phyloP scores from a whole-genome alignment of 2,113 vertebrate genomes.

The Dipodomys stephensi region DNA sequence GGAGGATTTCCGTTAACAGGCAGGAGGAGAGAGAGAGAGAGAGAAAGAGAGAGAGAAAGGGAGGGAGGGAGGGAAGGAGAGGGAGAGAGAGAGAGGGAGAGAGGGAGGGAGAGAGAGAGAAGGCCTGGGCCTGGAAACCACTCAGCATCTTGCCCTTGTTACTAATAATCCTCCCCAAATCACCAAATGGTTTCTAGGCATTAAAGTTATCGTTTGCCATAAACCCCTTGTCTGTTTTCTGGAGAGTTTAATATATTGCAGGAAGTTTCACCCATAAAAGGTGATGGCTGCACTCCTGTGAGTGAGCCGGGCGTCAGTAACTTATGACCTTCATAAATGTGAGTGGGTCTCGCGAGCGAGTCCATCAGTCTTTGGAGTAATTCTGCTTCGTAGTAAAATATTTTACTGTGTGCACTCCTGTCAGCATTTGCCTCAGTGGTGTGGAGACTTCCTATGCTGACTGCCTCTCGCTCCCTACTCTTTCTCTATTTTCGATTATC shows the following conservation, averaged over 20 bases:
- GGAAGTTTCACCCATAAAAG: conserved; percentile 87
- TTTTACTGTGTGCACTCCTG: conserved; percentile 73
- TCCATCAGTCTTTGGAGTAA: conserved; percentile 87
- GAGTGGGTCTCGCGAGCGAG: conserved; percentile 85
- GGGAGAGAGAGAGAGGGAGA: too few species aligned
- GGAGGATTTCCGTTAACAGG: rapidly evolving
- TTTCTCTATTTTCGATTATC: not conserved
- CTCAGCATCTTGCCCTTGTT: conserved; percentile 64
- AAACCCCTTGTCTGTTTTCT: conserved; percentile 82
- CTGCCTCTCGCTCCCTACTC: not conserved
- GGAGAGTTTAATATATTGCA: conserved; percentile 86
- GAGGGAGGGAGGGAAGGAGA: too few species aligned
- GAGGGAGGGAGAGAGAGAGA: too few species aligned
- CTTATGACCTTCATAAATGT: conserved; percentile 87
- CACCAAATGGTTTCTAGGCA: conserved; percentile 79
- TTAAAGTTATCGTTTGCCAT: conserved; percentile 84
- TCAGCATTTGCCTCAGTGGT: conserved; percentile 46
- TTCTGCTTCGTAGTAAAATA: conserved; percentile 86
- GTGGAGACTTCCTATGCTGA: not conserved
- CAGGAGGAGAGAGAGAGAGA: not conserved
- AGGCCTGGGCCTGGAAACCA: not conserved
- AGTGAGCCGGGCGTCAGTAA: conserved; percentile 79
- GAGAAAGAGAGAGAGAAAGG: too few species aligned
- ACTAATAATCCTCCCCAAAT: conserved; percentile 76
- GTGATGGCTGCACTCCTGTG: conserved; percentile 79